Conservation (phyloP, 2,888 invertebrate species). For the Neria commutata region DNA sequence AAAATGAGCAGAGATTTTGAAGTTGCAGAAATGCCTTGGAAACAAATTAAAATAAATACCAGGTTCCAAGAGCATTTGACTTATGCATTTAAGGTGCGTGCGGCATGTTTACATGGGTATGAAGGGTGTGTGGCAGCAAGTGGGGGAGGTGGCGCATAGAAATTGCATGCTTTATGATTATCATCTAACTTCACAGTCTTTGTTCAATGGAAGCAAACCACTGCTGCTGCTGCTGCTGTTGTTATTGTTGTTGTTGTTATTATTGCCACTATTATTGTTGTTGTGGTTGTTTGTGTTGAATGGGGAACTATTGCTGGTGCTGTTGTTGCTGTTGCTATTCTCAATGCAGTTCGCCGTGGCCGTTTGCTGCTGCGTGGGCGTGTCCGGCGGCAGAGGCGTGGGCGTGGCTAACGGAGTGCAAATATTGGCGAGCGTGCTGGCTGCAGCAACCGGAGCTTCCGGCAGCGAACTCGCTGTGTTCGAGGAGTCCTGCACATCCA, state of each 20-base stretch:
- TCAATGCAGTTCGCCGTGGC: slow-evolving; percentile 29
- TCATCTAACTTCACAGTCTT: slow-evolving; percentile 90
- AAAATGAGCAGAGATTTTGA: no score
- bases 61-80: no score
- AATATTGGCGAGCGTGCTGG: neutral
- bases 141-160: no score
- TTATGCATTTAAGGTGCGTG: no score
- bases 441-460: slow-evolving; percentile 31
- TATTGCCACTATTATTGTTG: slow-evolving; percentile 32
- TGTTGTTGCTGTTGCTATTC: slow-evolving; percentile 34
- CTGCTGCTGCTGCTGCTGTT: slow-evolving; percentile 39
- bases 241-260: slow-evolving; percentile 35
- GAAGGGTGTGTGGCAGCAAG: no score
- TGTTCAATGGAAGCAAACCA: slow-evolving; percentile 68
- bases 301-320: slow-evolving; percentile 22
- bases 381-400: slow-evolving; percentile 23
- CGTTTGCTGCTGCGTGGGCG: neutral
- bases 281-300: slow-evolving; percentile 7
- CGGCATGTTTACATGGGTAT: no score
- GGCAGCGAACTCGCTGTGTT: slow-evolving; percentile 42
- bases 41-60: no score
- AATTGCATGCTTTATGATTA: slow-evolving; percentile 64
- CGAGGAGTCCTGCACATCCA: slow-evolving; percentile 47
- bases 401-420: no score
- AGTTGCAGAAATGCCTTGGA: no score